phyloP scores from a whole-genome alignment of 2,797 vertebrate species.

The Neosilurus hyrtlii region DNA sequence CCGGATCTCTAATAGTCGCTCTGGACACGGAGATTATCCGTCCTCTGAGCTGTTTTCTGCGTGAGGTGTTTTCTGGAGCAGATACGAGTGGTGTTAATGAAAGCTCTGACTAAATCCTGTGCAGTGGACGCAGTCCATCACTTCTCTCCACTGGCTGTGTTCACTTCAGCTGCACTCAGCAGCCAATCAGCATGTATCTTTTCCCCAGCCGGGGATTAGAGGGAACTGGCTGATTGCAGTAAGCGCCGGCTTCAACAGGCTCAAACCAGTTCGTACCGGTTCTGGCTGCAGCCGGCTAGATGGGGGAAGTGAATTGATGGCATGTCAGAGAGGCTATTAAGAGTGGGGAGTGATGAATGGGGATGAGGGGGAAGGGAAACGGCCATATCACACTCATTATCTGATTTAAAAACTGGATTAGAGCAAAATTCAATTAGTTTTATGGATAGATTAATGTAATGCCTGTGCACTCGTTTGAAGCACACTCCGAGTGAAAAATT shows the following conservation, averaged over 20 bases:
- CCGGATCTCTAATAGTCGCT: neutral
- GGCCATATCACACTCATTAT: conserved; percentile 21
- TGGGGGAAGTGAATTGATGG: conserved; percentile 56
- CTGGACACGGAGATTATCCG: conserved; percentile 8
- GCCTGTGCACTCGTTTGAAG: conserved; percentile 8
- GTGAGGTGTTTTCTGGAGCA: conserved; percentile 24
- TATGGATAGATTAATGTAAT: conserved; percentile 37
- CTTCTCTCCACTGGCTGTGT: conserved; percentile 36
- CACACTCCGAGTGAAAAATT: conserved; percentile 6
- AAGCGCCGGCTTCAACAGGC: conserved; percentile 65
- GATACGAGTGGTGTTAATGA: conserved; percentile 43
- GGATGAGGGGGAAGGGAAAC: conserved; percentile 26
- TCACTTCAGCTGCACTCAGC: conserved; percentile 64
- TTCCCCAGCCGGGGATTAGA: conserved; percentile 67
- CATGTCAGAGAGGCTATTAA: conserved; percentile 53
- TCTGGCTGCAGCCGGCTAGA: conserved; percentile 64
- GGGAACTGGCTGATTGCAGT: conserved; percentile 74
- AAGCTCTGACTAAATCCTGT: conserved; percentile 38
- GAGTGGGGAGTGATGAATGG: conserved; percentile 35
- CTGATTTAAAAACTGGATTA: conserved; percentile 34
- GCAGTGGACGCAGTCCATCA: conserved; percentile 38
- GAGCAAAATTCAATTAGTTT: conserved; percentile 43
- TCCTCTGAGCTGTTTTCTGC: neutral
- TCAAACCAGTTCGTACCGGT: conserved; percentile 69
- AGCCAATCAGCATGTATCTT: conserved; percentile 54